Evolutionary conservation across 2,888 invertebrate genomes (phyloP), one percentile per base, ranked within the genome.

Genomic region (Aspidiotus rigidus): DNA sequence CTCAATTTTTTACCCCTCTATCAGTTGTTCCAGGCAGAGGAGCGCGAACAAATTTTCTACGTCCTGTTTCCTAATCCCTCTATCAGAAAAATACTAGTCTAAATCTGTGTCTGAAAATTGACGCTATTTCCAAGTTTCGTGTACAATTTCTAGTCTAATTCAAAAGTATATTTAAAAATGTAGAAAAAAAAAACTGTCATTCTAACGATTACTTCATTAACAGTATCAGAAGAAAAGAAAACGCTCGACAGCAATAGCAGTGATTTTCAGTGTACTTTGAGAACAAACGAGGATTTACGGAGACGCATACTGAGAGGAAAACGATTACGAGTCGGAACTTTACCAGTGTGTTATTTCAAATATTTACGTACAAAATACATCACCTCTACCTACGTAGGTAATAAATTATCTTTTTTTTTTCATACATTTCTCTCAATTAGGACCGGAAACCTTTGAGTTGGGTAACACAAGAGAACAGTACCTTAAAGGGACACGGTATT

Each of bases 401-500:
- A 28, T 39, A n/a, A 39, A 8, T 17, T 13, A 59, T 17, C 59
- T 17, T n/a, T 11, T 15, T 61, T 62, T 62, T 7, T 39, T n/a
- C 11, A 60, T 39, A 40, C 7, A 39, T 60, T 53, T 16, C 28
- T 44, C 9, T 9, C 28, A 53, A 16, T 28, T 71, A 76, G 76
- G 72, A 74, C 59, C 73, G 73, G 7, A 69, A 69, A 73, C 80
- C 80, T 0, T 76, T 78, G 70, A 79, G 79, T 28, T 76, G 75
- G 66, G 73, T 75, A 7, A 72, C 70, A 15, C 59, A 71, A 8
- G 70, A 55, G 11, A 73, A 73, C 39, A 85, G 84, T 1, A 83
- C 80, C 0, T 73, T 82, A 7, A 73, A 80, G 0, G 90, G 89
- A 0, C 77, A 74, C 1, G 92, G 92, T 0, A 85, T 89, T 7